A percentile compares a stretch with the other conserved stretches of the same genome.
Evolutionary conservation across 2,797 vertebrate species (phyloP).

Genomic region (Mastacembelus armatus): DNA sequence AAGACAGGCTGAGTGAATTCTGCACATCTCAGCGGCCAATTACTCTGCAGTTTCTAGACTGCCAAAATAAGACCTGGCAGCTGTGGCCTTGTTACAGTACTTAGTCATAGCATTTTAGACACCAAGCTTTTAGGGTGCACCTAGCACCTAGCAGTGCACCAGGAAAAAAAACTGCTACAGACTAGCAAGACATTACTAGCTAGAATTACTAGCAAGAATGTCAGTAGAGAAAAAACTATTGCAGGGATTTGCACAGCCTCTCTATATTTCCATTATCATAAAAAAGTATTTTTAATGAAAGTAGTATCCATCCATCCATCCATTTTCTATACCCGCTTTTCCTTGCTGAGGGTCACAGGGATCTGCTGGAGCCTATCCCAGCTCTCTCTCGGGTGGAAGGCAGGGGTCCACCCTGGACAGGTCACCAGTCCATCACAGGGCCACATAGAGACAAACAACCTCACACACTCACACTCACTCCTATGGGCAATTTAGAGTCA

Average conservation of each 20-base stretch:
- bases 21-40: constrained; percentile 42
- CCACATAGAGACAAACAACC: no score
- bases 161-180: neutral
- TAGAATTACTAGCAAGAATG: no score
- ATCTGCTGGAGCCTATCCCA: no score
- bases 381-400: no score
- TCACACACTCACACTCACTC: no score
- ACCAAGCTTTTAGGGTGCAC: constrained; percentile 7
- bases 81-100: constrained; percentile 15
- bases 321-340: no score
- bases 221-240: neutral
- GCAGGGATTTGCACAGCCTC: neutral
- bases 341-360: no score
- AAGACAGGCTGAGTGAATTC: constrained; percentile 4
- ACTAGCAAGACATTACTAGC: neutral
- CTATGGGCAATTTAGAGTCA: no score
- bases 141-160: no score
- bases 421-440: no score
- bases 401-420: no score
- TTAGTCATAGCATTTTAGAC: constrained; percentile 1
- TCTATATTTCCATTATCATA: constrained; percentile 4
- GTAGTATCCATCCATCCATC: no score
- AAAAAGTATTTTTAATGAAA: neutral
- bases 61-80: constrained; percentile 42
- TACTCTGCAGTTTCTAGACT: constrained; percentile 22